Percentiles rank a stretch among this genome's conserved stretches.
These are phyloP conservation scores for Australoheros facetus DNA, from an alignment of 2,797 vertebrate species.

Conservation along the genomic window DNA sequence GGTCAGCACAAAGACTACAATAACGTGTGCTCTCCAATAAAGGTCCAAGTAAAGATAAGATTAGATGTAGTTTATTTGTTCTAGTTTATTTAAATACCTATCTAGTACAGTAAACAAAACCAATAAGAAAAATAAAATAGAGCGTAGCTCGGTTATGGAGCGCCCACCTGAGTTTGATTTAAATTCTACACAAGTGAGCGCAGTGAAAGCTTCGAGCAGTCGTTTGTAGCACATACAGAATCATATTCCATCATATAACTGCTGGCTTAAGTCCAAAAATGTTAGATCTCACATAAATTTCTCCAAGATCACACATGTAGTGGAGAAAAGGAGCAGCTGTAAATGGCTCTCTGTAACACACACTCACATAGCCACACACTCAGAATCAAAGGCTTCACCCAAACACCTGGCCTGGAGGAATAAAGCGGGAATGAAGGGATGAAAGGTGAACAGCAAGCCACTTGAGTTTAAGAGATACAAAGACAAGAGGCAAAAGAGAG, in stretches of 20 bases:
- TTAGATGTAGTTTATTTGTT: too few relatives aligned
- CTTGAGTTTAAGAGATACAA: constrained; percentile 41
- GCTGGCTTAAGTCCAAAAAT: not conserved
- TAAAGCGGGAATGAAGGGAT: not conserved
- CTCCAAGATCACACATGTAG: not conserved
- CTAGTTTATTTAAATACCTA: too few relatives aligned
- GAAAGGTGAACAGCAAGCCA: constrained; percentile 40
- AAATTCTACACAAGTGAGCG: too few relatives aligned
- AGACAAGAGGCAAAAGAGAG: not conserved
- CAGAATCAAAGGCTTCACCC: constrained; percentile 49
- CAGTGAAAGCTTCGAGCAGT: not conserved
- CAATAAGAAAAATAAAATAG: too few relatives aligned
- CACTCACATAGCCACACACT: not conserved
- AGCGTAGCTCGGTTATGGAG: too few relatives aligned
- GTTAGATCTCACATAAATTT: not conserved
- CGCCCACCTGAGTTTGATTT: too few relatives aligned
- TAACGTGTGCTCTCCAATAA: too few relatives aligned
- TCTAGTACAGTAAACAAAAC: too few relatives aligned
- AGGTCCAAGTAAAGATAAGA: too few relatives aligned
- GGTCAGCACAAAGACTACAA: too few relatives aligned
- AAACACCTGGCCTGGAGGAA: constrained; percentile 48
- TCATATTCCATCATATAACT: not conserved
- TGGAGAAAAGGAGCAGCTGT: not conserved
- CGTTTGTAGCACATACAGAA: not conserved
- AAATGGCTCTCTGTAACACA: not conserved